Evolutionary conservation across 2,888 invertebrate genomes (phyloP).

Genomic region (Drosophila siamana): DNA sequence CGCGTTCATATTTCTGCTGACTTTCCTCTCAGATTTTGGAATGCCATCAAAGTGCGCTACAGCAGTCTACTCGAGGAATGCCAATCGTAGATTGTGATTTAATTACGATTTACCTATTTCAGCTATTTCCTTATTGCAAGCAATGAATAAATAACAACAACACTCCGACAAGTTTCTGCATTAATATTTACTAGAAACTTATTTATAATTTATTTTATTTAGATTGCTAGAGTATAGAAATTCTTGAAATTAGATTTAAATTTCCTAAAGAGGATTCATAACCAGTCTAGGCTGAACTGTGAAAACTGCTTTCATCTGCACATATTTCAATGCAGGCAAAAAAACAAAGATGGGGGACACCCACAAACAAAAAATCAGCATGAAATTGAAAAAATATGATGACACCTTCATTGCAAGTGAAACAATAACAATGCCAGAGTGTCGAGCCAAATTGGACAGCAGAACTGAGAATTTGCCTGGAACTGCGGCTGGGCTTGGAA

Average conservation of each 20-base stretch:
- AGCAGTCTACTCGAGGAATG: constrained; percentile 6
- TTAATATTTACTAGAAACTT: too few species aligned
- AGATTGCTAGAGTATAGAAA: neutral
- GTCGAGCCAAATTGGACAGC: constrained; percentile 27
- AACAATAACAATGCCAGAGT: constrained; percentile 64
- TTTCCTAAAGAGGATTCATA: neutral
- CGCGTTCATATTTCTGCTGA: constrained; percentile 65
- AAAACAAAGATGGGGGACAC: constrained; percentile 20
- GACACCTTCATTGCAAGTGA: constrained; percentile 73
- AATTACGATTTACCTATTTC: neutral
- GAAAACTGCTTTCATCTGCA: constrained; percentile 30
- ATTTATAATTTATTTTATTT: too few species aligned
- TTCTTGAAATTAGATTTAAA: neutral
- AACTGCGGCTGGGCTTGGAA: neutral
- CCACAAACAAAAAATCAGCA: constrained; percentile 53
- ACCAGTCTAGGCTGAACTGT: neutral
- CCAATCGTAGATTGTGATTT: neutral
- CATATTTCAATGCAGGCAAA: constrained; percentile 39
- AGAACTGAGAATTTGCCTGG: constrained; percentile 16
- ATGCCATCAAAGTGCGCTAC: constrained; percentile 23
- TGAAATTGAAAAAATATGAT: constrained; percentile 78
- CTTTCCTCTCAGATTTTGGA: constrained; percentile 46
- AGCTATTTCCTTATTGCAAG: neutral
- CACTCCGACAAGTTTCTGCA: too few species aligned
- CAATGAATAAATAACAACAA: neutral